Evolutionary conservation across 2,113 vertebrate genomes (phyloP).

Genomic region (Gymnarchus niloticus): DNA sequence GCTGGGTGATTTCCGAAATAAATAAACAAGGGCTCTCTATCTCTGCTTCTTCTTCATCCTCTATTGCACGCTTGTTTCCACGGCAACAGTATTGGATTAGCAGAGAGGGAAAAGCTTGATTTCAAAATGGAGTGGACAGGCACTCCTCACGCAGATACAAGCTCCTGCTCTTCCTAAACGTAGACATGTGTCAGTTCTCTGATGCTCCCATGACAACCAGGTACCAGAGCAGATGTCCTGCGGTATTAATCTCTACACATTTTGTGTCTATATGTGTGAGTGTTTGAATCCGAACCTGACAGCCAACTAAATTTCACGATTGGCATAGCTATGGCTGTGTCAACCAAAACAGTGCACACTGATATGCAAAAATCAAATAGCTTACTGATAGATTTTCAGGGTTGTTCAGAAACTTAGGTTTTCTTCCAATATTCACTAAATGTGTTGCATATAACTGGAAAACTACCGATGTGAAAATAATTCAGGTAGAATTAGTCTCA

Average conservation of each 20-base stretch:
- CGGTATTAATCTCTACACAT: conserved; percentile 5
- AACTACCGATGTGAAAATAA: background rate
- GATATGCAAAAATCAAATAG: background rate
- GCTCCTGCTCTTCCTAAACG: conserved; percentile 60
- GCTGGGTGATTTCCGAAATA: conserved; percentile 49
- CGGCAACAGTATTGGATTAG: conserved; percentile 71
- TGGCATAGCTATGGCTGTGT: background rate
- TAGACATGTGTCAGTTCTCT: conserved; percentile 59
- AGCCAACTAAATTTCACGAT: background rate
- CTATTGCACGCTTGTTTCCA: conserved; percentile 68
- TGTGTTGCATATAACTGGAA: background rate
- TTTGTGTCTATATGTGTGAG: background rate
- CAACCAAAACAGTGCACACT: background rate
- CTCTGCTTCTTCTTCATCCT: conserved; percentile 52
- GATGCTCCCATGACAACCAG: conserved; percentile 72
- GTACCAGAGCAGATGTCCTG: conserved; percentile 41
- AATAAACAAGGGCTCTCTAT: conserved; percentile 66
- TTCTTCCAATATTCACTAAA: background rate
- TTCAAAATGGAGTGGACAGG: conserved; percentile 20
- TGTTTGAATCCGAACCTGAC: background rate
- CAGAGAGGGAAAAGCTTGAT: conserved; percentile 52
- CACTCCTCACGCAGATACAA: conserved; percentile 58
- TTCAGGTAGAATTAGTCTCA: background rate
- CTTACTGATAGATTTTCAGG: background rate
- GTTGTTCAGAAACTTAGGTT: background rate